Evolutionary conservation across 2,888 invertebrate species (phyloP).

Genomic region (Hemithea aestivaria): DNA sequence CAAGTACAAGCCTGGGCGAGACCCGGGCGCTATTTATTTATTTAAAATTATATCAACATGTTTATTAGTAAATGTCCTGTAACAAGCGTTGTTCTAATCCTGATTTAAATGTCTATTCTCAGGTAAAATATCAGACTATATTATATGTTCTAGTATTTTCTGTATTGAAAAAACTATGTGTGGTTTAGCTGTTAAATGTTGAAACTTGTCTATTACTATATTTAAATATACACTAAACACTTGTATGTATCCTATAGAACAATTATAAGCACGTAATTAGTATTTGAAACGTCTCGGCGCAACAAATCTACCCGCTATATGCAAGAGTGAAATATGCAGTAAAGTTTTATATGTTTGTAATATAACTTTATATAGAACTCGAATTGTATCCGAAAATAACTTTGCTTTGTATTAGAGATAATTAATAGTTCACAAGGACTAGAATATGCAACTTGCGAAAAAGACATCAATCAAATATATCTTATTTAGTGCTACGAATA

Average conservation of each 20-base stretch:
- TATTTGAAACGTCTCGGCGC: background rate
- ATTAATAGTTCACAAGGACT: too few species aligned
- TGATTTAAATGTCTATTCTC: too few species aligned
- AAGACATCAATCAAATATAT: too few species aligned
- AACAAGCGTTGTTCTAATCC: too few species aligned
- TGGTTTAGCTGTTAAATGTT: constrained; percentile 1
- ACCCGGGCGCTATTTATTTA: background rate
- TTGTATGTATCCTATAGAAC: constrained; percentile 2
- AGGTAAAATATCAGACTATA: too few species aligned
- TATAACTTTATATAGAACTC: constrained; percentile 10
- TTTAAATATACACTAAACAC: background rate
- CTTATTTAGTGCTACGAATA: too few species aligned
- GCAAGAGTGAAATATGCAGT: background rate
- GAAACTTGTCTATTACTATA: background rate
- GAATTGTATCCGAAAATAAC: constrained; percentile 9
- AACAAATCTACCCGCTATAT: background rate
- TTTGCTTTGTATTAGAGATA: constrained; percentile 13
- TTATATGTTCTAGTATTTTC: background rate
- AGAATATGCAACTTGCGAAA: too few species aligned
- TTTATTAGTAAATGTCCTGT: too few species aligned
- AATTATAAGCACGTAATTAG: constrained; percentile 6
- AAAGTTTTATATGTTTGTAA: constrained; percentile 24
- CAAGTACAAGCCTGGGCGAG: constrained; percentile 19
- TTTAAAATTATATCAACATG: too few species aligned
- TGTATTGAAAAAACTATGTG: background rate